phyloP scores from a whole-genome alignment of 2,888 invertebrate species.

The Leptinotarsa tumamoca region DNA sequence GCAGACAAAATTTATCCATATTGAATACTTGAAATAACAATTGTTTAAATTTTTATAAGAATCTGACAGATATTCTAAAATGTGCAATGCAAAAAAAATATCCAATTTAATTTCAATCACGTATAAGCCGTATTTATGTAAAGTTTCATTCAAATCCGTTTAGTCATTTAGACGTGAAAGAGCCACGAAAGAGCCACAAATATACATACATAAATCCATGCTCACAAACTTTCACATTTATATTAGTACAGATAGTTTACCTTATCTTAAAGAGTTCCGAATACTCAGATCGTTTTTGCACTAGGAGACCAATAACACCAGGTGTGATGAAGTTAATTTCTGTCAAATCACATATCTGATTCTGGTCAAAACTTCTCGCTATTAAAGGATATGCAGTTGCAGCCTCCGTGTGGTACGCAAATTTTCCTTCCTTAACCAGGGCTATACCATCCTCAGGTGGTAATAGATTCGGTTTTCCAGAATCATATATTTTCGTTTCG shows the following conservation, averaged over 20 bases:
- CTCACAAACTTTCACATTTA: too few species aligned
- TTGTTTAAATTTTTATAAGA: too few species aligned
- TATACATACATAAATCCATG: too few species aligned
- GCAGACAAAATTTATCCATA: too few species aligned
- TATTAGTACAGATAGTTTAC: slow-evolving; percentile 43
- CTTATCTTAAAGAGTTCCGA: slow-evolving; percentile 60
- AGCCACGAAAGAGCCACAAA: too few species aligned
- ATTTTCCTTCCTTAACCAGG: slow-evolving; percentile 67
- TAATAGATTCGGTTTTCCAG: slow-evolving; percentile 44
- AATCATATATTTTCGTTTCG: slow-evolving; percentile 50
- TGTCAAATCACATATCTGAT: slow-evolving; percentile 67
- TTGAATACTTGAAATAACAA: too few species aligned
- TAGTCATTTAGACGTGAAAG: too few species aligned
- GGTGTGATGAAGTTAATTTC: slow-evolving; percentile 56
- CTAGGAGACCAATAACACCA: slow-evolving; percentile 61
- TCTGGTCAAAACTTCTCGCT: slow-evolving; percentile 64
- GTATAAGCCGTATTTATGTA: too few species aligned
- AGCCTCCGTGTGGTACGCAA: slow-evolving; percentile 69
- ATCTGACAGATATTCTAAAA: too few species aligned
- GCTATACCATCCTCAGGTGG: slow-evolving; percentile 61
- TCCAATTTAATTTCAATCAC: too few species aligned
- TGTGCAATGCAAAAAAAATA: too few species aligned
- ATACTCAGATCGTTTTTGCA: slow-evolving; percentile 62
- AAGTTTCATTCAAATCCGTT: too few species aligned
- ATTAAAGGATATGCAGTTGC: slow-evolving; percentile 65